Evolutionary conservation across 2,888 invertebrate species (phyloP).

Genomic region (Philhelius pedissequus): DNA sequence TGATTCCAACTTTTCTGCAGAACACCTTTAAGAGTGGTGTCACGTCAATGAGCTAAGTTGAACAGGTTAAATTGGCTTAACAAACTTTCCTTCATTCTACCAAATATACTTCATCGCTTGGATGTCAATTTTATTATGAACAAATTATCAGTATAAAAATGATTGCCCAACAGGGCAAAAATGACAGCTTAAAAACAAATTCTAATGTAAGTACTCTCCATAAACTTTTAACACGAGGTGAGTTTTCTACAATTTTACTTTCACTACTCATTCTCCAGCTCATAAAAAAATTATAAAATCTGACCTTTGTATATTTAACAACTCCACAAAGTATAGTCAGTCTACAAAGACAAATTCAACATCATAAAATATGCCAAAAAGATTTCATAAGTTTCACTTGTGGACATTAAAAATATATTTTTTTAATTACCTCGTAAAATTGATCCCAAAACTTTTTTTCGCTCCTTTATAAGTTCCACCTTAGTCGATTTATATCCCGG

Average conservation of each 20-base stretch:
- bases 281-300: not conserved
- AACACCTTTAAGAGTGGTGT: no score
- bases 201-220: not conserved
- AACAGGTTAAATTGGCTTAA: no score
- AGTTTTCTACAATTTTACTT: not conserved
- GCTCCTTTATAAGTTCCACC: not conserved
- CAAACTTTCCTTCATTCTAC: no score
- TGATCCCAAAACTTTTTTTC: not conserved
- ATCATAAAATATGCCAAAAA: not conserved
- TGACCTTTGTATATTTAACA: not conserved
- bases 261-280: not conserved
- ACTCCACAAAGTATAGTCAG: not conserved
- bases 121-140: no score
- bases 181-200: no score
- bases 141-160: no score
- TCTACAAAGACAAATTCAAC: not conserved
- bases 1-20: no score
- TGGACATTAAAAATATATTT: not conserved
- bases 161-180: no score
- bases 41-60: no score
- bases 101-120: no score
- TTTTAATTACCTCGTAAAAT: constrained; percentile 44
- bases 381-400: not conserved
- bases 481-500: not conserved
- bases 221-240: not conserved